Base-by-base conservation (phyloP, 2,888 invertebrate species). In the Idaea straminata region DNA sequence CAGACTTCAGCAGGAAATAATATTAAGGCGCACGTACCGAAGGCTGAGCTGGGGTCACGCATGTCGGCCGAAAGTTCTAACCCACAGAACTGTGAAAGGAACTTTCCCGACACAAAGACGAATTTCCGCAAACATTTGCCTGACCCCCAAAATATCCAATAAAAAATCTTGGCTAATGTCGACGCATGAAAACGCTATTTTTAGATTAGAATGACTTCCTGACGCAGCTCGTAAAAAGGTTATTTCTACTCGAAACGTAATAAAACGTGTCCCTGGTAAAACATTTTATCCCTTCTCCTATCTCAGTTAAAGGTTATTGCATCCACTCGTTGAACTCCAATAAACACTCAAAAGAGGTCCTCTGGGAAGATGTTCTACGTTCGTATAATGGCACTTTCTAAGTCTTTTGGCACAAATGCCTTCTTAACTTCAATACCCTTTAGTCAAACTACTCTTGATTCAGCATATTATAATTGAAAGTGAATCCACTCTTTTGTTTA, bases 221-320 rank as follows among this genome's bases (percentile, higher is more conserved):
- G 70, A 69, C 75, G 72, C 74, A 70, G 77, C 77, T 84, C 83
- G 80, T 85, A 83, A 83, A 84, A 82, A 78, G 74, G 78, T 77
- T 79, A 83, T 84, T 84, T 80, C 79, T 78, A 76, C 76, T 77
- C 71, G 70, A 72, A 77, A 77, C 77, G 81, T 75, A 79, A 82
- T 86, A 85, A 84, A 85, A 79, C 73, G 73, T 80, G 77, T 79
- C 78, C 76, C 74, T 75, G 77, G 79, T 78, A 81, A 72, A 69
- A 72, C 73, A 74, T 78, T 78, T 78, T 80, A 79, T 80, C 77
- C 77, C 69, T 67, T 69, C 71, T 72, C 77, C 78, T 83, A 78
- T 80, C 79, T 78, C 69, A 72, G 78, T 79, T 80, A 77, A 77
- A 76, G 76, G 73, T 75, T 74, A 74, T 72, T 72, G 69, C 64